Evolutionary conservation across 2,888 invertebrate genomes (phyloP).

Genomic region (Petrolisthes manimaculis): DNA sequence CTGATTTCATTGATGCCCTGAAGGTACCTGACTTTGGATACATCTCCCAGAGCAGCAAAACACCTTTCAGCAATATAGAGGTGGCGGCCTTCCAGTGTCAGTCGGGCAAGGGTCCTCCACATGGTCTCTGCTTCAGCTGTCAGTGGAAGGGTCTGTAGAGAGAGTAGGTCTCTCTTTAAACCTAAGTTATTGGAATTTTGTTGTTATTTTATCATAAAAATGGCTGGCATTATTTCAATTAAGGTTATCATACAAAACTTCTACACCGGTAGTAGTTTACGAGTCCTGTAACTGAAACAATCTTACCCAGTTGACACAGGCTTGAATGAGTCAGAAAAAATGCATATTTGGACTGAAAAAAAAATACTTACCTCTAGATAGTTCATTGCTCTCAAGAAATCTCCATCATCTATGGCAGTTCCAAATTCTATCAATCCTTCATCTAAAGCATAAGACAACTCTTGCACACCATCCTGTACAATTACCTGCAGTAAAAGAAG

Average conservation of each 20-base stretch:
- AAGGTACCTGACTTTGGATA: constrained; percentile 84
- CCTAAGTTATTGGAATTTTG: too few species aligned
- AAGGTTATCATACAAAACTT: too few species aligned
- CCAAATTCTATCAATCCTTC: constrained; percentile 91
- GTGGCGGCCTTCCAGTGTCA: constrained; percentile 81
- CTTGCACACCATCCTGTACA: constrained; percentile 78
- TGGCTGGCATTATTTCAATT: too few species aligned
- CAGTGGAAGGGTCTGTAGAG: constrained; percentile 69
- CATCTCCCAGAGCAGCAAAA: constrained; percentile 90
- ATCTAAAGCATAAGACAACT: constrained; percentile 82
- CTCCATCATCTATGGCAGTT: constrained; percentile 93
- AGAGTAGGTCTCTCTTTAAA: too few species aligned
- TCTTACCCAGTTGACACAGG: not conserved
- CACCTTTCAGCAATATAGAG: constrained; percentile 84
- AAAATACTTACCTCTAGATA: constrained; percentile 77
- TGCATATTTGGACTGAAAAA: constrained; percentile 67
- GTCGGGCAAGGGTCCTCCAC: constrained; percentile 94
- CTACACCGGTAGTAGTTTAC: too few species aligned
- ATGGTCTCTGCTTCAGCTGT: constrained; percentile 80
- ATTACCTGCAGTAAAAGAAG: constrained; percentile 69
- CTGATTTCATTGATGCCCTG: constrained; percentile 75
- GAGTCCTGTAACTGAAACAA: too few species aligned
- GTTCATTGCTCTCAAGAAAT: constrained; percentile 84
- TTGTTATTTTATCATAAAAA: too few species aligned
- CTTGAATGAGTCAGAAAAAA: not conserved